These are phyloP conservation scores for Otocyon megalotis DNA, from an alignment of 2,113 vertebrate genomes.

Conservation along the genomic window DNA sequence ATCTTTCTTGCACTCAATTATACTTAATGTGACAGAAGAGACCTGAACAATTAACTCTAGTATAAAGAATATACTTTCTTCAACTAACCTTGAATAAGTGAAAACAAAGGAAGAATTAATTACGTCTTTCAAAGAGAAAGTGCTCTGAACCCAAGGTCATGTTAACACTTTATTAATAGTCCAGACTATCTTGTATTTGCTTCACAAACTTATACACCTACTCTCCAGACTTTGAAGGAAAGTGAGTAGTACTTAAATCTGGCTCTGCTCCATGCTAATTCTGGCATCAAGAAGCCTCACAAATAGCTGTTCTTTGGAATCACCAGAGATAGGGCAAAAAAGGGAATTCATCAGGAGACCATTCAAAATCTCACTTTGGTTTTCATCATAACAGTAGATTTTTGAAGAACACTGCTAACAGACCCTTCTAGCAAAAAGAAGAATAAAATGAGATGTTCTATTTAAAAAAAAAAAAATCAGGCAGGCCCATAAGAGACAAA, in stretches of 20 bases:
- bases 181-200: not conserved
- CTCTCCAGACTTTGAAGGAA: not conserved
- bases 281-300: conserved; percentile 26
- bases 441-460: not conserved
- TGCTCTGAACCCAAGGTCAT: not conserved
- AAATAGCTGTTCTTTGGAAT: not conserved
- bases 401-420: not conserved
- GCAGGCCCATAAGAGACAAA: not conserved
- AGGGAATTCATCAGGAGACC: not conserved
- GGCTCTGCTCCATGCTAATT: not conserved
- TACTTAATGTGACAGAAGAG: not conserved
- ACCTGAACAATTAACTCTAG: not conserved
- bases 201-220: not conserved
- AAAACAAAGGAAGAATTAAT: not conserved
- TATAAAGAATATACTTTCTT: conserved; percentile 2
- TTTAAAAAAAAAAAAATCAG: not conserved
- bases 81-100: not conserved
- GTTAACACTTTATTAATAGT: not conserved
- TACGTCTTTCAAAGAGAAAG: conserved; percentile 9
- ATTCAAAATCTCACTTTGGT: not conserved
- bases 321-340: not conserved
- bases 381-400: not conserved
- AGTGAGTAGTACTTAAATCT: not conserved
- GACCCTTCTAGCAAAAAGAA: not conserved
- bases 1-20: not conserved